Conservation (phyloP, 1,140 invertebrate species). For the Periplaneta americana region DNA sequence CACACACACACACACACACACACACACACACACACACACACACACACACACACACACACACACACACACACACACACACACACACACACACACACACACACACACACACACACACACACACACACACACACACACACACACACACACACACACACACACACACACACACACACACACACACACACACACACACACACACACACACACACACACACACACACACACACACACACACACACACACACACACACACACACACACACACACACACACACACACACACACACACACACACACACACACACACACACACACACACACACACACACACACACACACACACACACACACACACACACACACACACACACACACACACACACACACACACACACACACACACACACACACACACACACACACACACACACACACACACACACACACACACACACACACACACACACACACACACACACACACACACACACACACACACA, state of each 20-base stretch:
- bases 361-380: constrained; percentile 11
- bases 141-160: constrained; percentile 11
- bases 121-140: constrained; percentile 11
- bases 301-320: constrained; percentile 11
- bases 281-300: constrained; percentile 11
- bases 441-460: constrained; percentile 11
- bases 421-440: constrained; percentile 11
- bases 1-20: constrained; percentile 11
- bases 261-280: constrained; percentile 11
- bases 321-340: constrained; percentile 11
- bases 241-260: constrained; percentile 11
- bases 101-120: constrained; percentile 11
- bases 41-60: constrained; percentile 11
- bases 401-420: constrained; percentile 11
- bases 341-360: constrained; percentile 11
- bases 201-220: constrained; percentile 11
- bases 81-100: constrained; percentile 11
- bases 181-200: constrained; percentile 11
- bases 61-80: constrained; percentile 11
- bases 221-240: constrained; percentile 11
- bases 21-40: constrained; percentile 11
- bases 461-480: constrained; percentile 11
- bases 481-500: constrained; percentile 11
- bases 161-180: constrained; percentile 11
- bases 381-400: constrained; percentile 11